These are phyloP conservation scores for Seriola aureovittata DNA, from an alignment of 2,113 vertebrate species.

Conservation along the genomic window DNA sequence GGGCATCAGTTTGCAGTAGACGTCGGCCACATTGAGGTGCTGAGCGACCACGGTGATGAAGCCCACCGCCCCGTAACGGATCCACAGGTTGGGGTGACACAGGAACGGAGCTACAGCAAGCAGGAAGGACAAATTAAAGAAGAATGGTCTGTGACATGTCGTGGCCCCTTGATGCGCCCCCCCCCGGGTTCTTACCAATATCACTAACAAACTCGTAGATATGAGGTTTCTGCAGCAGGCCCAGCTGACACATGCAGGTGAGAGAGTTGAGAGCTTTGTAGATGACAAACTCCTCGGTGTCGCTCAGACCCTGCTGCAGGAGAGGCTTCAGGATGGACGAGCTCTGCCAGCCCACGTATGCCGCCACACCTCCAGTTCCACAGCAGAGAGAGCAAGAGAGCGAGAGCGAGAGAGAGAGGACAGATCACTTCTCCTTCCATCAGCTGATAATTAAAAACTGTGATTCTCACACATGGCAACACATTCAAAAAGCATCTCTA, in stretches of 20 bases:
- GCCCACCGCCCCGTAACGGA: slow-evolving; percentile 96
- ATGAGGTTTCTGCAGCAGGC: slow-evolving; percentile 96
- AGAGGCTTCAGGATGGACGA: slow-evolving; percentile 97
- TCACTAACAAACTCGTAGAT: slow-evolving; percentile 97
- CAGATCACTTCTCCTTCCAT: too few relatives aligned
- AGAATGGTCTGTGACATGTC: too few relatives aligned
- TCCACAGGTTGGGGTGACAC: slow-evolving; percentile 98
- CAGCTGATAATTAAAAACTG: too few relatives aligned
- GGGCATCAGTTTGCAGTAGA: slow-evolving; percentile 98
- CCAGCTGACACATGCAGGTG: slow-evolving; percentile 97
- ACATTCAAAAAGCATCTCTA: too few relatives aligned
- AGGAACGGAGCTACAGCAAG: slow-evolving; percentile 91
- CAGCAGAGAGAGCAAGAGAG: background rate
- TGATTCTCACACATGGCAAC: too few relatives aligned
- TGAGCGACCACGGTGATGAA: slow-evolving; percentile 98
- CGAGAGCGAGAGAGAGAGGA: background rate
- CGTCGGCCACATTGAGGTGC: slow-evolving; percentile 95
- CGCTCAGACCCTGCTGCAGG: slow-evolving; percentile 96
- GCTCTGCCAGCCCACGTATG: slow-evolving; percentile 99
- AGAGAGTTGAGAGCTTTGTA: slow-evolving; percentile 97
- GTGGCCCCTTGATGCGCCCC: too few relatives aligned
- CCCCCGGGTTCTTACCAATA: slow-evolving; percentile 86
- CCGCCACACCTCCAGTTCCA: slow-evolving; percentile 90
- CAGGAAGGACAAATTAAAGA: background rate
- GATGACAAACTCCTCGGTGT: slow-evolving; percentile 98